Base-by-base conservation (phyloP, 1,140 invertebrate species). In the Sycophila sp. region DNA sequence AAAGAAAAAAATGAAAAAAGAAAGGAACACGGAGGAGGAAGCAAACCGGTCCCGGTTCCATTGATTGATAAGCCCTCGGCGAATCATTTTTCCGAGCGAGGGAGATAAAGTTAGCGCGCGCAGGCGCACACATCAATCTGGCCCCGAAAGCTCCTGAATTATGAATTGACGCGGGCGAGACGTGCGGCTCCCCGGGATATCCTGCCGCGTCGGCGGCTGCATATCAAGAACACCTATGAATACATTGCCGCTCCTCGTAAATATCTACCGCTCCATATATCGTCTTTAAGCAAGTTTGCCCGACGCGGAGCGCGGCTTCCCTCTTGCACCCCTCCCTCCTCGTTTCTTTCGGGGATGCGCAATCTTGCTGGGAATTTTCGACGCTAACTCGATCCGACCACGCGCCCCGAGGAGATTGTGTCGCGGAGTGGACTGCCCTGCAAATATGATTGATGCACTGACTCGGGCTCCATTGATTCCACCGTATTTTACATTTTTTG, bases 221-320 rank as follows among this genome's bases (percentile, higher is more conserved):
- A 68, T 38, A 68, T 68, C 55, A 45, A 28, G 19, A 34, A 26
- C 26, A 26, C 30, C 55, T 59, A 68, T 68, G 65, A 68, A 68
- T 68, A 47, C 22, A 59, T 59, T 36, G 19, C 13, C 24, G 10
- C 19, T n/a, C 24, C 30, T 59, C 53, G 55, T 49, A 68, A 58
- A 59, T 55, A 68, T 59, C 30, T n/a, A 2, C 47, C 15, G n/a
- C 55, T 24, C 36, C 63, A 56, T 66, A 56, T 24, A 66, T 66
- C 42, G 55, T 49, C 32, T 45, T 59, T 68, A 59, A 68, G 47
- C 53, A 49, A 68, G 55, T 49, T 49, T 68, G n/a, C n/a, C n/a
- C n/a, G n/a, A n/a, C n/a, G n/a, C n/a, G n/a, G n/a, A n/a, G n/a
- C 22, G 56, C 22, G 13, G 22, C 22, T 10, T 1, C 2, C 0